Conservation (phyloP, 92 coral and sea anemone genomes). For the Phenganax stokvisi region DNA sequence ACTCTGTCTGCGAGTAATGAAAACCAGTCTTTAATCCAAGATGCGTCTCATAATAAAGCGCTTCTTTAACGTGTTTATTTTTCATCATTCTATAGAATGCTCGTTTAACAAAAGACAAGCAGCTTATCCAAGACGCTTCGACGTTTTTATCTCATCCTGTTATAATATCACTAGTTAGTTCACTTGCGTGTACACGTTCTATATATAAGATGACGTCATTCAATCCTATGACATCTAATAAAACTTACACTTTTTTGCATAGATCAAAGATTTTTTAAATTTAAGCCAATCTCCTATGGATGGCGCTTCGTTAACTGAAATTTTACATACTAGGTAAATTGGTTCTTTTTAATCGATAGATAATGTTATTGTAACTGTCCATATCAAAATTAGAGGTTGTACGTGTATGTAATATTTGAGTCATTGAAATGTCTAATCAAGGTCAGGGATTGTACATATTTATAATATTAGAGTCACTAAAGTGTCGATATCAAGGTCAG, state of each 20-base stretch:
- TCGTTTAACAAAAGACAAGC: conserved; percentile 57
- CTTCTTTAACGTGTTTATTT: not conserved
- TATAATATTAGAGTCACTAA: not conserved
- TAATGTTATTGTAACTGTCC: not conserved
- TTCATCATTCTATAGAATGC: conserved; percentile 49
- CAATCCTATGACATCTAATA: not conserved
- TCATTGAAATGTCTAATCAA: not conserved
- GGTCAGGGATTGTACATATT: not conserved
- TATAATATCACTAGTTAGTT: conserved; percentile 69
- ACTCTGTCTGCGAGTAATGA: too few relatives aligned
- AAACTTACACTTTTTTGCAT: not conserved
- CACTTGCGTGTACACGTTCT: not conserved
- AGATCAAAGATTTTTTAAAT: conserved; percentile 89
- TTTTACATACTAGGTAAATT: conserved; percentile 80
- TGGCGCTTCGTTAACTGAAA: conserved; percentile 79
- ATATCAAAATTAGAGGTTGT: too few relatives aligned
- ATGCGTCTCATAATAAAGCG: too few relatives aligned
- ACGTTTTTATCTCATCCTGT: conserved; percentile 74
- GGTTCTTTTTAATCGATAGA: not conserved
- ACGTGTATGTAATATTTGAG: not conserved
- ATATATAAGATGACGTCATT: not conserved
- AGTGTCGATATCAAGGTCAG: too few relatives aligned
- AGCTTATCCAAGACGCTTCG: conserved; percentile 78
- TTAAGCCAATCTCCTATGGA: conserved; percentile 88
- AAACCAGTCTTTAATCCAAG: too few relatives aligned